These are phyloP conservation scores for Campoletis sonorensis DNA, from an alignment of 1,140 invertebrate genomes.

Conservation along the genomic window DNA sequence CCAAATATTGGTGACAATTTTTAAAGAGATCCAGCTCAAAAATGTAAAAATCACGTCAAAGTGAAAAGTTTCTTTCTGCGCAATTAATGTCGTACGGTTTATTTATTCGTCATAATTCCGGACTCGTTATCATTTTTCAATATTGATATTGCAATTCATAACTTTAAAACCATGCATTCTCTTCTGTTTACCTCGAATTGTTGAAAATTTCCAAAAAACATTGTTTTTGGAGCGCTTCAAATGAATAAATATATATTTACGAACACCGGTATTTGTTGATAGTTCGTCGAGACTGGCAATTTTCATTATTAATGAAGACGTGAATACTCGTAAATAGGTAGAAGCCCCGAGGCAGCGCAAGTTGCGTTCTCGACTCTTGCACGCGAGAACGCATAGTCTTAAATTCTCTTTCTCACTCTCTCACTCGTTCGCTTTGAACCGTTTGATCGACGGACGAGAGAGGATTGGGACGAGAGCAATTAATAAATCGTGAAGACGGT, in stretches of 20 bases:
- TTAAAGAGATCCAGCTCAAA: neutral
- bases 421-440: neutral
- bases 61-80: too few species aligned
- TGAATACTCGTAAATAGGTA: slow-evolving; percentile 37
- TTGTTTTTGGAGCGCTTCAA: neutral
- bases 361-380: neutral
- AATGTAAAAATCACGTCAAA: neutral
- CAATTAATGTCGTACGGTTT: too few species aligned
- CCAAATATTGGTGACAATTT: neutral
- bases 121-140: too few species aligned
- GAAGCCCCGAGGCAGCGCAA: slow-evolving; percentile 1
- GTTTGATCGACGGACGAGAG: slow-evolving; percentile 33
- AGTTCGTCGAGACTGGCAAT: neutral
- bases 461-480: slow-evolving; percentile 40
- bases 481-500: slow-evolving; percentile 30
- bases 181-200: too few species aligned
- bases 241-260: neutral
- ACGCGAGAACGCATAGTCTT: slow-evolving; percentile 7
- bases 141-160: too few species aligned
- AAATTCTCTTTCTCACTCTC: neutral
- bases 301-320: slow-evolving; percentile 40
- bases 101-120: too few species aligned
- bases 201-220: neutral
- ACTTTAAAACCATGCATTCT: too few species aligned
- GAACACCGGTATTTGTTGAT: neutral